Evolutionary conservation across 2,888 invertebrate species (phyloP), one percentile per base, ranked within the genome.

Genomic region (Gerris lacustris): DNA sequence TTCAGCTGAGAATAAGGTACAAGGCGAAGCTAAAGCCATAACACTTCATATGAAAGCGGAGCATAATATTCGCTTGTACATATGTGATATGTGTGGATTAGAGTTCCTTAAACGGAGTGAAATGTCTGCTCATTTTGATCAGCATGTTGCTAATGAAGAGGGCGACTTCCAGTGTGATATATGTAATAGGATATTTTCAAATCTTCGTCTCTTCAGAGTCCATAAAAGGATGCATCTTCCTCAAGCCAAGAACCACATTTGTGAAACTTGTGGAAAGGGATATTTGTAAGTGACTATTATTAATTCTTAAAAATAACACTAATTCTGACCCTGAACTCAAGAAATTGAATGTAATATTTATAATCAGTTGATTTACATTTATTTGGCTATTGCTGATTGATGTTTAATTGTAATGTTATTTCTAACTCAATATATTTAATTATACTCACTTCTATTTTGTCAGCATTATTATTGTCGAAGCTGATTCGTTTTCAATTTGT

Each of bases 51-150:
- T 90, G 76, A 86, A 85, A 77, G 76, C 77, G 0, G 79, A 75
- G 0, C 91, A 91, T 78, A 85, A 86, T 6, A 74, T 85, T 0
- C 82, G 87, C 0, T 77, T 89, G 4, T 89, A 89, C 77, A 85
- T 90, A 68, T 92, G 91, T 75, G 86, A 86, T 72, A 80, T 87
- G 6, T 91, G 91, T 77, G 87, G 87, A 0, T 81, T 82, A 44
- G 86, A 88, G 67, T 87, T 89, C 77, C 80, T 84, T 67, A 86
- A 85, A 75, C 81, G 88, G 18, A 84, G 82, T n/a, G 87, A 87
- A 71, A 82, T 88, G 6, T 84, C 84, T 0, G 78, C 82, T 31
- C 76, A 76, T 79, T 79, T 88, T 64, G 87, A 87, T 74, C 84
- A 86, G 70, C 86, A 86, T 73, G 84, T 86, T 45, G 84, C 84